Conservation (phyloP, 2,888 invertebrate species). For the Pollenia amentaria region DNA sequence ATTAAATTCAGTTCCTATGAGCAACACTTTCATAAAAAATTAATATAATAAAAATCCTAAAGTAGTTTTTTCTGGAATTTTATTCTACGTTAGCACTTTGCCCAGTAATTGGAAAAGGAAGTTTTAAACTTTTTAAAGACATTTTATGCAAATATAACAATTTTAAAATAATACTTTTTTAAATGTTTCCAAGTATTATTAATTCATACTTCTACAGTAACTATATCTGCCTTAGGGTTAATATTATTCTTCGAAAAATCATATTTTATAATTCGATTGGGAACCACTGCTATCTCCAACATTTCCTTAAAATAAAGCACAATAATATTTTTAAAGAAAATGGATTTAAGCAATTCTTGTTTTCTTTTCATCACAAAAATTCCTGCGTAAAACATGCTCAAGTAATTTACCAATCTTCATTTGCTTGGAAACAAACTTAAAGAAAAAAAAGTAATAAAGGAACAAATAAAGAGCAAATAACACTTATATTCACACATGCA, state of each 20-base stretch:
- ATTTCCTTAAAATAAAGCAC: slow-evolving; percentile 42
- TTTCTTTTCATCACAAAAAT: slow-evolving; percentile 67
- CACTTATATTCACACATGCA: slow-evolving; percentile 1
- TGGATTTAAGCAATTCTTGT: slow-evolving; percentile 61
- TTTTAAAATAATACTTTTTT: too few relatives aligned
- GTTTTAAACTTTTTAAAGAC: not conserved
- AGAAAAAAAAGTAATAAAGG: not conserved
- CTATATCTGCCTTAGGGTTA: too few relatives aligned
- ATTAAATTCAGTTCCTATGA: slow-evolving; percentile 52
- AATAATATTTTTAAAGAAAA: slow-evolving; percentile 59
- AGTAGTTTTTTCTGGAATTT: slow-evolving; percentile 27
- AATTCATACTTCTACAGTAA: too few relatives aligned
- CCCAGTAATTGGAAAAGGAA: not conserved
- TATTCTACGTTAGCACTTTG: slow-evolving; percentile 20
- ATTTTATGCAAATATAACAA: too few relatives aligned
- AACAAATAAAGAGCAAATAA: not conserved
- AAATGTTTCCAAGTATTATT: too few relatives aligned
- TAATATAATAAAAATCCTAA: slow-evolving; percentile 49
- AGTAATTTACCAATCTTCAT: slow-evolving; percentile 68
- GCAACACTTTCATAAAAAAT: slow-evolving; percentile 54
- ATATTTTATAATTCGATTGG: not conserved
- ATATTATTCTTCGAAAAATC: not conserved
- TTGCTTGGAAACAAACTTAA: slow-evolving; percentile 53
- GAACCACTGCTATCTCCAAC: not conserved
- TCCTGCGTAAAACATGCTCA: slow-evolving; percentile 71